Conservation (phyloP, 2,888 invertebrate species). For the Rhimphoctona megacephalus region DNA sequence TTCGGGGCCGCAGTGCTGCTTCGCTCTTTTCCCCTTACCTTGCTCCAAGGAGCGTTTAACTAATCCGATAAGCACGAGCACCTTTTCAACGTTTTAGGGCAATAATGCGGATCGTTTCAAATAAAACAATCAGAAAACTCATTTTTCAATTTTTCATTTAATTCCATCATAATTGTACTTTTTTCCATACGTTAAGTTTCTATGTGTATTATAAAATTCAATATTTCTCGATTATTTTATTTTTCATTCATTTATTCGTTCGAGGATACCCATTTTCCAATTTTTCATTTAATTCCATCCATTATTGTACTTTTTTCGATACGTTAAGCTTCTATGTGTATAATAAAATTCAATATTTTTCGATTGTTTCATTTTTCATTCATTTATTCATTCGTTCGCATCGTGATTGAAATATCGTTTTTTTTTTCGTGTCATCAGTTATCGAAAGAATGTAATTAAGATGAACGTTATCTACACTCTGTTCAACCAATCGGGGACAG, state of each 20-base stretch:
- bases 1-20: conserved; percentile 28
- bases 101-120: conserved; percentile 13
- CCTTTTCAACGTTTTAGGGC: conserved; percentile 38
- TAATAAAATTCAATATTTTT: neutral
- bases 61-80: conserved; percentile 54
- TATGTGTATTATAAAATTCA: neutral
- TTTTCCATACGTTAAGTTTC: neutral
- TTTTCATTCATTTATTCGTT: neutral
- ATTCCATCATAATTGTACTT: neutral
- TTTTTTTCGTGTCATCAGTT: neutral
- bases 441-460: neutral
- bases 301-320: no score
- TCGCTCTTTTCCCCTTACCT: conserved; percentile 7
- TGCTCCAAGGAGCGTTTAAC: conserved; percentile 36
- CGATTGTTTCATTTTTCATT: neutral
- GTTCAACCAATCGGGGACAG: neutral
- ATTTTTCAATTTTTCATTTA: neutral
- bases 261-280: no score
- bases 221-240: neutral
- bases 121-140: neutral
- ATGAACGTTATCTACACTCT: no score
- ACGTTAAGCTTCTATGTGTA: neutral
- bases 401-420: neutral
- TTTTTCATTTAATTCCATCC: no score
- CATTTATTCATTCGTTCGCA: no score